A percentile compares a stretch with the other conserved stretches of the same genome.
Conservation (phyloP, 2,797 vertebrate species). For the Sebastes matsubarae region DNA sequence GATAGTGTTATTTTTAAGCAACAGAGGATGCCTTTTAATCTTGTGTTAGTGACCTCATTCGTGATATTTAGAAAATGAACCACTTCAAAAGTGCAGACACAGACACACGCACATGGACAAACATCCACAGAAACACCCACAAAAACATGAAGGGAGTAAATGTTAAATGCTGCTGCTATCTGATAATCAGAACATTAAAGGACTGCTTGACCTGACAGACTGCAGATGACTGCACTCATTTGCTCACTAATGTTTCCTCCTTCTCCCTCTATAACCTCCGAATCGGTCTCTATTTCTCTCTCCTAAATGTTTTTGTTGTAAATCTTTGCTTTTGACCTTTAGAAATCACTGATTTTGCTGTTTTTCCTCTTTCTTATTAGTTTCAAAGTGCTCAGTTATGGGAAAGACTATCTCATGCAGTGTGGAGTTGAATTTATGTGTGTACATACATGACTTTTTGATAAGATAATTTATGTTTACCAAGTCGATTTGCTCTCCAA, state of each 20-base stretch:
- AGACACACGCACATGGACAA: not conserved
- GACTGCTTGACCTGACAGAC: conserved; percentile 70
- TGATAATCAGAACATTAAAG: conserved; percentile 62
- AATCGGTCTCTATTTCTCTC: conserved; percentile 2
- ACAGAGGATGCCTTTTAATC: conserved; percentile 2
- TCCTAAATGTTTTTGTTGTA: conserved; percentile 5
- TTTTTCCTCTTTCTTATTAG: conserved; percentile 1
- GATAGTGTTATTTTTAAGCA: conserved; percentile 18
- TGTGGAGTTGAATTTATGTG: not conserved
- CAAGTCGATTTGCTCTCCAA: not conserved
- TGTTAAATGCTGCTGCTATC: conserved; percentile 56
- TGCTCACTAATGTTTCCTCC: conserved; percentile 57
- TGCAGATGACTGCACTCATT: conserved; percentile 54
- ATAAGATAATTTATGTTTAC: not conserved
- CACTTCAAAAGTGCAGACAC: conserved; percentile 14
- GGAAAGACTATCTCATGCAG: not conserved
- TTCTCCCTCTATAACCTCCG: not conserved
- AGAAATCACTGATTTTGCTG: not conserved
- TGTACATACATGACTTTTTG: not conserved
- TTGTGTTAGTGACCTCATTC: conserved; percentile 3
- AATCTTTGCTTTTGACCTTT: conserved; percentile 8
- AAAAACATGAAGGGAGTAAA: conserved; percentile 48
- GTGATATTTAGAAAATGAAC: conserved; percentile 20
- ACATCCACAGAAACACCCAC: not conserved
- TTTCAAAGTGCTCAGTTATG: not conserved